Conservation (phyloP, 2,113 vertebrate species). For the Albula goreensis region DNA sequence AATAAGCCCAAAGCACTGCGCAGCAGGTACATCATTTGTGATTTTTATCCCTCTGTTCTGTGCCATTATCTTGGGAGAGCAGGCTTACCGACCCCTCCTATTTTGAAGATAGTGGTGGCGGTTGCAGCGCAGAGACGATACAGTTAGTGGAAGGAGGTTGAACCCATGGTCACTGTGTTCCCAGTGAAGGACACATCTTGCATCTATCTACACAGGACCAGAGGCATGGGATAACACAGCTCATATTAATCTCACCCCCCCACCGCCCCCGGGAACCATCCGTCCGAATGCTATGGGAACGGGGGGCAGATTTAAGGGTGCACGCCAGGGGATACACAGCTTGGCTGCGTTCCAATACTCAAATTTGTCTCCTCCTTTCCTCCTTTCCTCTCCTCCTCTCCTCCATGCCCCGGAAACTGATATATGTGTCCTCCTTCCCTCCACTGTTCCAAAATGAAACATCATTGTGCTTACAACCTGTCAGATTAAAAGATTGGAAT, state of each 20-base stretch:
- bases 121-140: not conserved
- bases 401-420: too few relatives aligned
- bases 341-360: too few relatives aligned
- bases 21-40: not conserved
- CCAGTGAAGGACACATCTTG: not conserved
- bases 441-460: too few relatives aligned
- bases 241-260: not conserved
- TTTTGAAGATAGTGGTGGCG: not conserved
- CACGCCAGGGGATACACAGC: not conserved
- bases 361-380: too few relatives aligned
- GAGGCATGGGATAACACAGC: not conserved
- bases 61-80: constrained; percentile 3
- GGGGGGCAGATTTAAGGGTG: not conserved
- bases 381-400: too few relatives aligned
- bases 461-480: too few relatives aligned
- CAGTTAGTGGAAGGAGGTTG: not conserved
- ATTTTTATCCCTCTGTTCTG: constrained; percentile 8
- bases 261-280: not conserved
- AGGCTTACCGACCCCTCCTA: not conserved
- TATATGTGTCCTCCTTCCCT: too few relatives aligned
- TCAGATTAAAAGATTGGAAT: too few relatives aligned
- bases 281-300: not conserved
- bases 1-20: too few relatives aligned
- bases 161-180: not conserved
- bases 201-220: not conserved